These are phyloP conservation scores for Cataglyphis albicans DNA, from an alignment of 2,888 invertebrate genomes.

Conservation along the genomic window DNA sequence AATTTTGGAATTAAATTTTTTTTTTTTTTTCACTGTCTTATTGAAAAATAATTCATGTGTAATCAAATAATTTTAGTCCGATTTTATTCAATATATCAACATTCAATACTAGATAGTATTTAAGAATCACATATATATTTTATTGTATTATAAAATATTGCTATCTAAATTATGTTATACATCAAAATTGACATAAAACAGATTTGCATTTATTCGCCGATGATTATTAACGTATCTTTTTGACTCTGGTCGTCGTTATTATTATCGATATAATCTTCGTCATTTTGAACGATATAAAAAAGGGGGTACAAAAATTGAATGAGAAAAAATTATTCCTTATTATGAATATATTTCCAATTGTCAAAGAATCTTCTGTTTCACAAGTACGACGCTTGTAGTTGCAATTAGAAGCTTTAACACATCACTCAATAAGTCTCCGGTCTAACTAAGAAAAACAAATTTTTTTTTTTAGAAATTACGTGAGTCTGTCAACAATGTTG, in stretches of 20 bases:
- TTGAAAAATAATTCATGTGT: neutral
- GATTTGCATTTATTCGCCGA: slow-evolving; percentile 50
- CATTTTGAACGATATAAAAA: too few relatives aligned
- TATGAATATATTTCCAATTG: too few relatives aligned
- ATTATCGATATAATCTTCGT: too few relatives aligned
- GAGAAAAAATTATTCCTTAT: too few relatives aligned
- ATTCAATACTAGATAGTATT: neutral
- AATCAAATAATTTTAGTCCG: slow-evolving; percentile 34
- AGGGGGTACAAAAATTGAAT: too few relatives aligned
- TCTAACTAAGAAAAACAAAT: too few relatives aligned
- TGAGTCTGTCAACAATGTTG: too few relatives aligned
- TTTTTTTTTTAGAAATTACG: too few relatives aligned
- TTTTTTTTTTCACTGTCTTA: neutral
- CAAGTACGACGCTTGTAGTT: slow-evolving; percentile 57
- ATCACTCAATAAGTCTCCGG: too few relatives aligned
- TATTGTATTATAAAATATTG: neutral
- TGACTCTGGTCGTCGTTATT: too few relatives aligned
- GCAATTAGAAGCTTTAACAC: slow-evolving; percentile 25
- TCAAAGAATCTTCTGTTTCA: neutral
- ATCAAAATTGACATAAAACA: slow-evolving; percentile 48
- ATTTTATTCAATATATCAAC: slow-evolving; percentile 51
- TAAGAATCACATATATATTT: neutral
- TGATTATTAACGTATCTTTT: too few relatives aligned
- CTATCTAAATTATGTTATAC: neutral
- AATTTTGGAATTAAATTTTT: neutral